Base-by-base conservation (phyloP, 1,140 invertebrate species). In the Drosophila lacteicornis region DNA sequence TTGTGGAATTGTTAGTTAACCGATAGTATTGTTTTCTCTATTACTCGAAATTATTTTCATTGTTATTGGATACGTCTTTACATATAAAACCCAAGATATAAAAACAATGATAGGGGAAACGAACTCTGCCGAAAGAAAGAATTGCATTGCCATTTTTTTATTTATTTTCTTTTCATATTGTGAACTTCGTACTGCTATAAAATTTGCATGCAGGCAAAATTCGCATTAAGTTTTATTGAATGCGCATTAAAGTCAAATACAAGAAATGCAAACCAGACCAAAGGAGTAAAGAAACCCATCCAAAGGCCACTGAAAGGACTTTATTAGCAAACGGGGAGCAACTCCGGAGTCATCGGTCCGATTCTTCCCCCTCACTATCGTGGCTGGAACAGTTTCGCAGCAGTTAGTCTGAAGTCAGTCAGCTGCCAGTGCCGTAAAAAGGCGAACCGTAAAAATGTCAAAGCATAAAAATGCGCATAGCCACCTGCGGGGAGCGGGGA, bases 221-320 rank as follows among this genome's bases (percentile, higher is more conserved):
- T 85, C 82, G 38, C 75, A 86, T 86, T 82, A 87, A 86, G 76
- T 86, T 86, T 86, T 86, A 86, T 86, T 86, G 83, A 82, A 87
- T 79, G 75, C 75, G 75, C 83, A 86, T 87, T 86, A 87, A 87
- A 87, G 82, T 87, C 82, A 85, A 79, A 85, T 70, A 79, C 82
- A 87, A 79, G 82, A 78, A 81, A 86, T 74, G 63, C 68, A 73
- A 81, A 46, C 75, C 43, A 61, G 75, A 45, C 70, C 74, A 30
- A 76, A 36, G 45, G 60, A 59, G 50, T 62, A 45, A 61, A 38
- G 27, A 69, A 68, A 53, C 46, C 62, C 66, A 53, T 69, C 63
- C 63, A 25, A 53, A 51, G 66, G 66, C 66, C 66, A 71, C 66
- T 33, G 38, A 49, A 80, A 87, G 83, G 79, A 83, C 83, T 88